A percentile compares a stretch with the other conserved stretches of the same genome.
Evolutionary conservation across 23 tunicate genomes (phyloP).

Genomic region (Trididemnum miniatum): DNA sequence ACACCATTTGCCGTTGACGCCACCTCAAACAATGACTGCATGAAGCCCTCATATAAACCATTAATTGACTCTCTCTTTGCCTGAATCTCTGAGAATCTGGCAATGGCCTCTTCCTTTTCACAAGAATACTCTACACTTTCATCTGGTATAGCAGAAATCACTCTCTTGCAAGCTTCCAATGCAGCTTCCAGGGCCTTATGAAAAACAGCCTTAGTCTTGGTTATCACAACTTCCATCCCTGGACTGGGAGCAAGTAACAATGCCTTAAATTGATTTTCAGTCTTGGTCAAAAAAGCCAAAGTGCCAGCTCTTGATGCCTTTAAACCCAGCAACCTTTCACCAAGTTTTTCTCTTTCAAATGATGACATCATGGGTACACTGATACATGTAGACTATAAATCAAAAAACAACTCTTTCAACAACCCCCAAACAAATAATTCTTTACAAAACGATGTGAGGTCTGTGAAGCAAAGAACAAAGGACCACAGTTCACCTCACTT

Average conservation of each 20-base stretch:
- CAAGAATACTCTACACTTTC: background rate
- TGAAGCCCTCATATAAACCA: no score
- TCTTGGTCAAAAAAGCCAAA: background rate
- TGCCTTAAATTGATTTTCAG: background rate
- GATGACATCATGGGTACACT: no score
- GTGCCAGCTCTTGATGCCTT: background rate
- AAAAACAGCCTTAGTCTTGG: background rate
- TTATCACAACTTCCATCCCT: background rate
- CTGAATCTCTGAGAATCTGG: no score
- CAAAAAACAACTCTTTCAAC: no score
- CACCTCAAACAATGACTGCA: no score
- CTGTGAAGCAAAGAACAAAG: no score
- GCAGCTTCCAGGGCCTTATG: background rate
- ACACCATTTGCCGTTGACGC: no score
- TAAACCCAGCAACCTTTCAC: background rate
- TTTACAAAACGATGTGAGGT: no score
- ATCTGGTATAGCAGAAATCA: background rate
- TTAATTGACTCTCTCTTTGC: no score
- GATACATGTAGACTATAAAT: no score
- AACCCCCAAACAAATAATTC: no score
- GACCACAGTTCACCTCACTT: no score
- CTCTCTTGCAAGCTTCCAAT: background rate
- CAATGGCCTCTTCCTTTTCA: background rate
- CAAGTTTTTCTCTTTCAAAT: background rate
- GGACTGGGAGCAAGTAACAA: background rate